Base-by-base conservation (phyloP, 2,797 vertebrate species). In the Siniperca obscura region DNA sequence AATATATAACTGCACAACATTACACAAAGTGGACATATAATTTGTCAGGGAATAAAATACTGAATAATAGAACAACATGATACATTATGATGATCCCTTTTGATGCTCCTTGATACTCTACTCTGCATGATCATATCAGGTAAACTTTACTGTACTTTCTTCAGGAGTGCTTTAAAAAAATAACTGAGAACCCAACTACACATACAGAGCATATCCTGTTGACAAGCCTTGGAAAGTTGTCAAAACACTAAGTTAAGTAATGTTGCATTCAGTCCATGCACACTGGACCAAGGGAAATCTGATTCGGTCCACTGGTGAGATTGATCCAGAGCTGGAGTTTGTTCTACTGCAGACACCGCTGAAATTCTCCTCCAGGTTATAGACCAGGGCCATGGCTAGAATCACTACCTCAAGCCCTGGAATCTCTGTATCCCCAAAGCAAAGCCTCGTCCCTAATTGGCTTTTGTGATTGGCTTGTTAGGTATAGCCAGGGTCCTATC, bases 401-500 rank as follows among this genome's bases (percentile, higher is more conserved):
- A 94, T 93, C 89, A 91, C 93, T 92, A 90, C 66, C 90, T 83
- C 89, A 88, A 93, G 88, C 83, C 82, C 71, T 80, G 80, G 86
- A 95, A 93, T 93, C 89, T 89, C 85, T 94, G 86, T 93, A 92
- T 93, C 92, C 94, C 92, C 87, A 89, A 91, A 95, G 93, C 90
- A 87, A 90, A 80, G 79, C 91, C 89, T 85, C 64, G 70, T 85
- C 90, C 92, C 91, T 96, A 96, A 96, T 96, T 96, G 95, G 95
- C 94, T 95, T 94, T 94, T 92, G 93, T 95, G 94, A 96, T 95
- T 95, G 94, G 93, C 93, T 95, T 94, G 91, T 96, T 94, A 94
- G 94, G 93, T 91, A 25, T 55, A 92, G 89, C 91, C 68, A 73
- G 80, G 85, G 92, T 87, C 85, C 91, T 89, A 90, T 92, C 84